phyloP scores from a whole-genome alignment of 2,888 invertebrate genomes.

The Encarsia formosa region DNA sequence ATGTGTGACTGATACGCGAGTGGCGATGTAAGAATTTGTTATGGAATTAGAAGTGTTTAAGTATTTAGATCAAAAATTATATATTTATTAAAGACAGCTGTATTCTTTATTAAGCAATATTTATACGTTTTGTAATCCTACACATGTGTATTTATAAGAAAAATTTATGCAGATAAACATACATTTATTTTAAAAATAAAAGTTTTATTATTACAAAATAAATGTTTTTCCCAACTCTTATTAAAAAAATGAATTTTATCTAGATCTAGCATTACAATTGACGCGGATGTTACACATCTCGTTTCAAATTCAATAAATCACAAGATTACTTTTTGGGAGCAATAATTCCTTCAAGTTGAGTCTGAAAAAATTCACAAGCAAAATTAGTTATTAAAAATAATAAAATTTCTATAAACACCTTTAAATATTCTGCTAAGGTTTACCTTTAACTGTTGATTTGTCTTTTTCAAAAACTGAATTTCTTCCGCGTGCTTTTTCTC shows the following conservation, averaged over 20 bases:
- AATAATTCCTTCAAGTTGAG: constrained; percentile 90
- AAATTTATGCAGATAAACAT: constrained; percentile 36
- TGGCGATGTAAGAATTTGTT: constrained; percentile 26
- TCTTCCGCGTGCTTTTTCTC: constrained; percentile 92
- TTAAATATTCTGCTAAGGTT: background rate
- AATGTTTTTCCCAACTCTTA: too few species aligned
- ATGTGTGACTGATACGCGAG: constrained; percentile 20
- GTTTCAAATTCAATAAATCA: background rate
- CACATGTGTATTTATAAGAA: constrained; percentile 38
- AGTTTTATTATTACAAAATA: constrained; percentile 23
- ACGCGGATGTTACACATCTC: background rate
- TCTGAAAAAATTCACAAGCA: too few species aligned
- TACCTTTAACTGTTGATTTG: constrained; percentile 89
- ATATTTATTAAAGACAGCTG: constrained; percentile 41
- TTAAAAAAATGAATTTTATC: too few species aligned
- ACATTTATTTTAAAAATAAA: constrained; percentile 35
- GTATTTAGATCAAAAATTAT: constrained; percentile 28
- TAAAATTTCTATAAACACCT: background rate
- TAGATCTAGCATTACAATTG: too few species aligned
- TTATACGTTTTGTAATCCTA: constrained; percentile 45
- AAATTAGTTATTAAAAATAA: constrained; percentile 1
- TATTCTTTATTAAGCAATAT: constrained; percentile 43
- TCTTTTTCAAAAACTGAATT: constrained; percentile 85
- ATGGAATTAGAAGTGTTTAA: constrained; percentile 25
- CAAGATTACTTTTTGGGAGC: constrained; percentile 81